phyloP scores from a whole-genome alignment of 2,888 invertebrate genomes.

The Laspeyria flexula region DNA sequence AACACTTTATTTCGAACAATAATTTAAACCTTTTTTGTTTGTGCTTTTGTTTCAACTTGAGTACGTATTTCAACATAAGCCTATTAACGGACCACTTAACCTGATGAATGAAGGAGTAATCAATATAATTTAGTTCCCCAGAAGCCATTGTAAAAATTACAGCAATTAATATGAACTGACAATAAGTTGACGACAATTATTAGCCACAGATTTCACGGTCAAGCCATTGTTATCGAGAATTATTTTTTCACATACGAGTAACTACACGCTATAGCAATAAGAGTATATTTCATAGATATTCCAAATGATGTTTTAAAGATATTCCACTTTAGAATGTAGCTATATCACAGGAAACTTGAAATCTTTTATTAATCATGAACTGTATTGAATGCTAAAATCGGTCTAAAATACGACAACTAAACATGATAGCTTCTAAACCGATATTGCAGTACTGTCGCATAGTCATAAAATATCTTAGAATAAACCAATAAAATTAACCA shows the following conservation, averaged over 20 bases:
- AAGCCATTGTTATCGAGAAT: neutral
- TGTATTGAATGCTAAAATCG: no score
- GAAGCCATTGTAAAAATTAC: constrained; percentile 29
- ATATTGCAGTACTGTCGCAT: neutral
- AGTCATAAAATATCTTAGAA: constrained; percentile 23
- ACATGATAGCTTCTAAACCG: neutral
- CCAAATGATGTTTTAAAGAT: no score
- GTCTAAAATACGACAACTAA: neutral
- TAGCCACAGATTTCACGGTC: constrained; percentile 28
- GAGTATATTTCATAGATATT: no score
- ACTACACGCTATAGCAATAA: no score
- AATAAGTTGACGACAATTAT: constrained; percentile 21
- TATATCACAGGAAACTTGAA: no score
- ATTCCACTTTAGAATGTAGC: no score
- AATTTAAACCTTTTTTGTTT: no score
- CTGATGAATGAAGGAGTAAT: constrained; percentile 27
- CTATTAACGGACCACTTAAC: constrained; percentile 10
- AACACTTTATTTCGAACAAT: no score
- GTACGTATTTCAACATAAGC: neutral
- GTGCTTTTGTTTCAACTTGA: no score
- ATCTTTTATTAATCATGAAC: no score
- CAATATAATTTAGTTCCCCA: constrained; percentile 23
- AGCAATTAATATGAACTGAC: constrained; percentile 30
- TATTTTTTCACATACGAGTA: constrained; percentile 16
- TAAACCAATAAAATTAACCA: constrained; percentile 27